Evolutionary conservation across 2,888 invertebrate genomes (phyloP).

Genomic region (Phengaris alcon): DNA sequence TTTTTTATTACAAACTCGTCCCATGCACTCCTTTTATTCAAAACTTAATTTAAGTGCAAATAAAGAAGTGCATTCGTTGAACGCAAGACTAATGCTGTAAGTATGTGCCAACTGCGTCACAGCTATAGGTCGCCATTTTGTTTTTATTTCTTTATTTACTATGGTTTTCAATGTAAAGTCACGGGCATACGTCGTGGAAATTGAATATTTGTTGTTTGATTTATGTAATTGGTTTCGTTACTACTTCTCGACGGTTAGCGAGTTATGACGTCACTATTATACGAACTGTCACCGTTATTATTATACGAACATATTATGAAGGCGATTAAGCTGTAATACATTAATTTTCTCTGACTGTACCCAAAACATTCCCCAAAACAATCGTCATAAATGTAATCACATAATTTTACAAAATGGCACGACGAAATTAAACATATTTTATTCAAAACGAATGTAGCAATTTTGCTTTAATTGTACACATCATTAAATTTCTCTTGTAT

Average conservation of each 20-base stretch:
- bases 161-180: neutral
- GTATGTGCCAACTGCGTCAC: conserved; percentile 70
- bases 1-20: conserved; percentile 21
- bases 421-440: conserved; percentile 2
- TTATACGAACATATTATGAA: neutral
- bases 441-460: conserved; percentile 3
- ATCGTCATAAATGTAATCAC: conserved; percentile 6
- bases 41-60: conserved; percentile 24
- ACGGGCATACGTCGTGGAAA: too few relatives aligned
- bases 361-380: neutral
- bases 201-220: too few relatives aligned
- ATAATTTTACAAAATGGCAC: conserved; percentile 6
- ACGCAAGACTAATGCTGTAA: conserved; percentile 43
- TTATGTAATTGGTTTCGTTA: too few relatives aligned
- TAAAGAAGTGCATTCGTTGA: conserved; percentile 44
- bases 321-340: neutral
- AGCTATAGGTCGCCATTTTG: conserved; percentile 40
- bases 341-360: neutral
- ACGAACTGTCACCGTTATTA: neutral
- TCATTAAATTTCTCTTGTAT: conserved; percentile 15
- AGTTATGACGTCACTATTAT: neutral
- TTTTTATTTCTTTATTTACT: conserved; percentile 15
- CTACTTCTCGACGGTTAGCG: too few relatives aligned
- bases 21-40: conserved; percentile 19
- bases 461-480: conserved; percentile 10